These are phyloP conservation scores for Cyclina sinensis DNA, from an alignment of 1,140 invertebrate genomes.

Conservation along the genomic window DNA sequence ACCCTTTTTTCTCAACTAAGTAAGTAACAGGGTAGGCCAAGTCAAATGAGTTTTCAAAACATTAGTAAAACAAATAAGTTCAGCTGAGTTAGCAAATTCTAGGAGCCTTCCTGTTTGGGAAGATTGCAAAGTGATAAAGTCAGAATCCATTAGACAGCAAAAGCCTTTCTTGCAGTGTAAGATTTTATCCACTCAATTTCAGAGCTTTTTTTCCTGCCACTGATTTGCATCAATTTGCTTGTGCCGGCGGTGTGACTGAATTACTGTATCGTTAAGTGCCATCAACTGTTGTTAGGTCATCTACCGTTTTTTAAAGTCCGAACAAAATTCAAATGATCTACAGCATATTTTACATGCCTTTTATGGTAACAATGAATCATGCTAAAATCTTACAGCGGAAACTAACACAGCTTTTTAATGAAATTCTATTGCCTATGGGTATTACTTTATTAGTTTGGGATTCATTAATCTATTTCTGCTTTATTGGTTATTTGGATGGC, in stretches of 20 bases:
- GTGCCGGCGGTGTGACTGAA: no score
- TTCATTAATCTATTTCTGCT: constrained; percentile 24
- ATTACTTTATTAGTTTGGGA: constrained; percentile 27
- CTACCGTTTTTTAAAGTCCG: no score
- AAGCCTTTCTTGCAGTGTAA: neutral
- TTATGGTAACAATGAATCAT: neutral
- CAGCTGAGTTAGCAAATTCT: neutral
- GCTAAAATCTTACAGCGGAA: neutral
- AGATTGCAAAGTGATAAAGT: constrained; percentile 7
- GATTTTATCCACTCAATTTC: neutral
- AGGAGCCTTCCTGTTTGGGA: neutral
- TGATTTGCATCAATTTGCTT: neutral
- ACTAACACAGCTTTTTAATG: constrained; percentile 23
- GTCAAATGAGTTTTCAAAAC: no score
- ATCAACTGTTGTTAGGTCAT: no score
- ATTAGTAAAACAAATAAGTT: no score
- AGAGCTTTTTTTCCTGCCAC: neutral
- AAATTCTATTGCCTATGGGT: constrained; percentile 11
- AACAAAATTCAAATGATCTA: neutral
- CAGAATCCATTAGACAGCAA: constrained; percentile 4
- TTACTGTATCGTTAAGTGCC: no score
- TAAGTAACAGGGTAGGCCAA: no score
- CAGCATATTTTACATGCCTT: neutral
- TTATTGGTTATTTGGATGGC: constrained; percentile 2
- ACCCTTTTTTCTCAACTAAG: no score